Base-by-base conservation (phyloP, 2,113 vertebrate species). In the Cebus imitator region DNA sequence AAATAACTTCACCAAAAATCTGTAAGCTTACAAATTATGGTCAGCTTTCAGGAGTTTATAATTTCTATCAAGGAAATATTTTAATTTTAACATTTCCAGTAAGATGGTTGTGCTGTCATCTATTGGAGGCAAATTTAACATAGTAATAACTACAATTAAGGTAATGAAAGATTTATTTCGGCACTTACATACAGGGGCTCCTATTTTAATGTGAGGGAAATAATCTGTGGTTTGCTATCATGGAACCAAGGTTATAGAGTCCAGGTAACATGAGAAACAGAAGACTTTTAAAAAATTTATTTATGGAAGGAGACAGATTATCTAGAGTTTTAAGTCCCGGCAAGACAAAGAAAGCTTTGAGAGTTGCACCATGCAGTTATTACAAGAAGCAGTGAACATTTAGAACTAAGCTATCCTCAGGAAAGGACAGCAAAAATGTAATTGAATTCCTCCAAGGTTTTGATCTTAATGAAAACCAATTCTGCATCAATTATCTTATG, bases 311-410 rank as follows among this genome's bases (percentile, higher is more conserved):
- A 98, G 94, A 90, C 73, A 95, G 73, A 43, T 98, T 97, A 96
- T 75, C 5, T 73, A 95, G 30, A 87, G 94, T 97, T 98, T 97
- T 97, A 96, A 97, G 35, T 32, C 14, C 8, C 12, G 57, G 70
- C 45, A 94, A 98, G 98, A 98, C 96, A 98, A 98, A 97, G 57
- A 37, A 25, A 55, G 91, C 93, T 96, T 98, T 98, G 96, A 98
- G 95, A 98, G 92, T 85, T 95, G 20, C 2, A 85, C 55, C 86
- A 85, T 91, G 57, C 27, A 81, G 92, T 98, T 97, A 94, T 96
- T 97, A 92, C 30, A 92, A 43, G 57, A 86, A 87, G 12, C 94
- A 91, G 30, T n/a, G 75, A 75, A 96, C 55, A 80, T 97, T 97
- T 97, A 96, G 97, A 97, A 68, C 61, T 93, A 97, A 98, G 95